A percentile compares a stretch with the other conserved stretches of the same genome.
Conservation (phyloP, 2,113 vertebrate genomes). For the Tetrao urogallus region DNA sequence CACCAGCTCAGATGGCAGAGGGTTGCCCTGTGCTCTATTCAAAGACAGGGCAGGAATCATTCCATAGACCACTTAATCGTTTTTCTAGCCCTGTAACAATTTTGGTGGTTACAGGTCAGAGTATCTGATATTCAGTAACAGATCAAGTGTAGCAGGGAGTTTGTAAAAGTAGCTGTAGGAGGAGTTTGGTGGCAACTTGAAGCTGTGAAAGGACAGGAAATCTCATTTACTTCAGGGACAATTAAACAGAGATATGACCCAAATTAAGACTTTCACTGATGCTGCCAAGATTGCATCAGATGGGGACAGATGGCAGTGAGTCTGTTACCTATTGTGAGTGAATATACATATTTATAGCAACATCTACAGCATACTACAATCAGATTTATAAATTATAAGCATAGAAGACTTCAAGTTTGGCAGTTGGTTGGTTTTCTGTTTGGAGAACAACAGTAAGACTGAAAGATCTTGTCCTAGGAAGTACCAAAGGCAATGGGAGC, state of each 20-base stretch:
- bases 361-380: not conserved
- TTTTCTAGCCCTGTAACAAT: not conserved
- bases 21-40: not conserved
- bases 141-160: rapidly evolving
- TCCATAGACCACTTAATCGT: not conserved
- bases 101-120: not conserved
- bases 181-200: not conserved
- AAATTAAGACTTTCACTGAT: not conserved
- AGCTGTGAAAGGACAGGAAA: not conserved
- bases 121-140: not conserved
- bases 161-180: not conserved
- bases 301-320: not conserved
- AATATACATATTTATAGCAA: not conserved
- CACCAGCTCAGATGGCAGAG: not conserved
- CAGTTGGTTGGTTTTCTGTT: not conserved
- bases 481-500: not conserved
- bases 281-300: not conserved
- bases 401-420: not conserved
- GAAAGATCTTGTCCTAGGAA: not conserved
- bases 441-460: not conserved
- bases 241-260: not conserved
- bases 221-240: not conserved
- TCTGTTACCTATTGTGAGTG: not conserved
- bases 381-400: not conserved
- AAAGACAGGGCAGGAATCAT: not conserved